Evolutionary conservation across 1,140 invertebrate species (phyloP), one percentile per base, ranked within the genome.

Genomic region (Zaprionus gabonicus): DNA sequence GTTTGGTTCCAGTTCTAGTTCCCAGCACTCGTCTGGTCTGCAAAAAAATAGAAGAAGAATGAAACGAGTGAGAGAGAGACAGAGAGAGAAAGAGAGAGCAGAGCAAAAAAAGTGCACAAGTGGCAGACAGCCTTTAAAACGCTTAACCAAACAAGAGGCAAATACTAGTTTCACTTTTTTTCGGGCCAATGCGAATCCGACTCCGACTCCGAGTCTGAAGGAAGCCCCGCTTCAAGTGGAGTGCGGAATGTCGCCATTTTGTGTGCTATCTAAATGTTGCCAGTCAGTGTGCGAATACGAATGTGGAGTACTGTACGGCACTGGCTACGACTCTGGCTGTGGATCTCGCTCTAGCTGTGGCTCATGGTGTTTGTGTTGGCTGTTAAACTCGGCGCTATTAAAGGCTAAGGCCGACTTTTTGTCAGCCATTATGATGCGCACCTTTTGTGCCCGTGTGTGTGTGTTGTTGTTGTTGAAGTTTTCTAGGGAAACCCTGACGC

Each of bases 331-430:
- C 15, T 23, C 38, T 60, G 38, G 25, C 38, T 34, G 36, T 62
- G 46, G 67, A 25, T 51, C 20, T 72, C 49, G 27, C 23, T 41
- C 53, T 69, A n/a, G 5, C 41, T 46, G 41, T 46, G 41, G 53
- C 46, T 55, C 59, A 55, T 81, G 63, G 58, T 84, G 80, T 81
- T 88, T 87, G 84, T 87, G 84, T 87, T 87, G 84, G 85, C 85
- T 81, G 84, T 88, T 88, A 88, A 88, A 88, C 84, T 88, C 84
- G 71, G 69, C 80, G 76, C 84, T 90, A 88, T 88, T 88, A 88
- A 88, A 88, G 84, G 84, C 84, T 88, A 88, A 88, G 84, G 84
- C 84, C 84, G 84, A 88, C 85, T 88, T 88, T 88, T 88, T 88
- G 84, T 88, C 84, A 90, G 84, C 85, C 84, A 88, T 88, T 88